Percentiles rank a stretch among this genome's conserved stretches.
Evolutionary conservation across 2,888 invertebrate genomes (phyloP).

Genomic region (Sepiola atlantica): DNA sequence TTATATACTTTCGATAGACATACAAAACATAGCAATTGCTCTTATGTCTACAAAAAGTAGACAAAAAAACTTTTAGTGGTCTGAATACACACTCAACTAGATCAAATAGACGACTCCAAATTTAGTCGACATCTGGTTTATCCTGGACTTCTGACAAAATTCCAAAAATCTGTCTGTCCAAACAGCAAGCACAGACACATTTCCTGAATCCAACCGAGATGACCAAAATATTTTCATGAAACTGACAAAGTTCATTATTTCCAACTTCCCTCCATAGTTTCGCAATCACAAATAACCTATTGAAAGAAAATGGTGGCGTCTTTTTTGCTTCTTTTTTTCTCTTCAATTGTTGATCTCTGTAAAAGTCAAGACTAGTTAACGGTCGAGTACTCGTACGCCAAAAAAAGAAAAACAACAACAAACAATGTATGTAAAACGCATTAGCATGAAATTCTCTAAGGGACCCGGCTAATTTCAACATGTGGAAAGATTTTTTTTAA

Average conservation of each 20-base stretch:
- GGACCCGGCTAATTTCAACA: too few species aligned
- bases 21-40: not conserved
- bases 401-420: too few species aligned
- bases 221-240: not conserved
- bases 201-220: not conserved
- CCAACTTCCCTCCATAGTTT: not conserved
- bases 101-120: not conserved
- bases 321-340: not conserved
- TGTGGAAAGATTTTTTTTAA: too few species aligned
- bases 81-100: not conserved
- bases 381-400: too few species aligned
- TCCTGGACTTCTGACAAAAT: not conserved
- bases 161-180: not conserved
- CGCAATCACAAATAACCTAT: not conserved
- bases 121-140: not conserved
- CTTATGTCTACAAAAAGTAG: not conserved
- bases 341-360: not conserved
- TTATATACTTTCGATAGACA: not conserved
- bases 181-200: constrained; percentile 8
- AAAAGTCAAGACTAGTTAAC: not conserved
- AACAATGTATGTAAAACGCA: too few species aligned
- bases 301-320: not conserved
- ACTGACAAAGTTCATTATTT: not conserved
- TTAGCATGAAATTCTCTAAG: too few species aligned
- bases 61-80: too few species aligned